A percentile compares a stretch with the other conserved stretches of the same genome.
These are phyloP conservation scores for Parambassis ranga DNA, from an alignment of 2,797 vertebrate genomes.

Conservation along the genomic window DNA sequence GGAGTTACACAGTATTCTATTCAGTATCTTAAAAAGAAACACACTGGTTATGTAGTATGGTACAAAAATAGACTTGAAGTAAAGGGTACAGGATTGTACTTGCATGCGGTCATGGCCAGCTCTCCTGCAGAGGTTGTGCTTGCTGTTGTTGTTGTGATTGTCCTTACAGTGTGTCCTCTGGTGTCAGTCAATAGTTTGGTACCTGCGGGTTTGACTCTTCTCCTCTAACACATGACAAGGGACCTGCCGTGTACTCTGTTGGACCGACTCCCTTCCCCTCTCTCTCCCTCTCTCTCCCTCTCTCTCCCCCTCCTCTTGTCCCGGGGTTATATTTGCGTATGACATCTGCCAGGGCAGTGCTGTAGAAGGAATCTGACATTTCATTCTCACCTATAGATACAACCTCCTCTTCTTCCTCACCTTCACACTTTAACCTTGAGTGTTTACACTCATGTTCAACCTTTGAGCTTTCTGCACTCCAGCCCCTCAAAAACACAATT, in stretches of 20 bases:
- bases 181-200: slow-evolving; percentile 61
- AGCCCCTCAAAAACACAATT: neutral
- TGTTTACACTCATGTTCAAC: slow-evolving; percentile 40
- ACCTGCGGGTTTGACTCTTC: slow-evolving; percentile 61
- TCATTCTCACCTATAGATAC: slow-evolving; percentile 48
- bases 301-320: slow-evolving; percentile 27
- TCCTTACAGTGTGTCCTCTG: slow-evolving; percentile 69
- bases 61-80: neutral
- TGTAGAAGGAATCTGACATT: slow-evolving; percentile 38
- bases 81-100: neutral
- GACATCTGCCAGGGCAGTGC: slow-evolving; percentile 50
- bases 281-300: neutral
- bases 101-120: neutral
- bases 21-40: neutral
- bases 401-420: slow-evolving; percentile 28
- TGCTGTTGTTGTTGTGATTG: slow-evolving; percentile 23
- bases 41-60: neutral
- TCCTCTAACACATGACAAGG: slow-evolving; percentile 47
- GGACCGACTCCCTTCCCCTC: slow-evolving; percentile 17
- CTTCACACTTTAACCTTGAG: slow-evolving; percentile 44
- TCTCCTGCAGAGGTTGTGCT: neutral
- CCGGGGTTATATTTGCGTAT: slow-evolving; percentile 55
- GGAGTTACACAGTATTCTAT: neutral
- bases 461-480: neutral
- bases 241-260: slow-evolving; percentile 52